Conservation (phyloP, 2,113 vertebrate genomes). For the Sinocyclocheilus anshuiensis region DNA sequence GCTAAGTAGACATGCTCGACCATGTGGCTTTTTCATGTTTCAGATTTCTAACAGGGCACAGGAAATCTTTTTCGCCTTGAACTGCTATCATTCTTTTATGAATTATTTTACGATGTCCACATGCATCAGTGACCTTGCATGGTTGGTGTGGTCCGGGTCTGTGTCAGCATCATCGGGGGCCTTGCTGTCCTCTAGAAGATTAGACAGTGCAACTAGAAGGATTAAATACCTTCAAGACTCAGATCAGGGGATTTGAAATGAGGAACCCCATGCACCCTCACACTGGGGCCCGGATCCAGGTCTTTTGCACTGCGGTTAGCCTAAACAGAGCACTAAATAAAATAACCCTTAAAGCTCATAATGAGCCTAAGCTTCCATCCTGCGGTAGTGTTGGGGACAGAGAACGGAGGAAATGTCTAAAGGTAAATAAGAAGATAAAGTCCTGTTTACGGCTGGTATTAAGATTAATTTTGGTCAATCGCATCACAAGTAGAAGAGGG, state of each 20-base stretch:
- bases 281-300: not conserved
- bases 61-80: not conserved
- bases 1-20: not conserved
- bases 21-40: conserved; percentile 1
- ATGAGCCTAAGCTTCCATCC: conserved; percentile 13
- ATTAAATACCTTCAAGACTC: conserved; percentile 40
- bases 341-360: conserved; percentile 19
- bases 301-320: not conserved
- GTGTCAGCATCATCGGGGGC: not conserved
- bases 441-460: not conserved
- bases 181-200: conserved; percentile 38
- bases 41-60: not conserved
- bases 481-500: not conserved
- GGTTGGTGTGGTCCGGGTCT: not conserved
- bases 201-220: conserved; percentile 22
- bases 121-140: conserved; percentile 14
- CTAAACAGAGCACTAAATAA: not conserved
- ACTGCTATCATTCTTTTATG: not conserved
- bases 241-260: conserved; percentile 37
- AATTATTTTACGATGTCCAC: not conserved
- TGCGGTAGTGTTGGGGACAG: not conserved
- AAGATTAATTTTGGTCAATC: not conserved
- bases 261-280: not conserved
- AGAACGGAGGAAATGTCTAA: not conserved
- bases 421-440: not conserved